Evolutionary conservation across 2,888 invertebrate genomes (phyloP).

Genomic region (Brachypalpus laphriformis): DNA sequence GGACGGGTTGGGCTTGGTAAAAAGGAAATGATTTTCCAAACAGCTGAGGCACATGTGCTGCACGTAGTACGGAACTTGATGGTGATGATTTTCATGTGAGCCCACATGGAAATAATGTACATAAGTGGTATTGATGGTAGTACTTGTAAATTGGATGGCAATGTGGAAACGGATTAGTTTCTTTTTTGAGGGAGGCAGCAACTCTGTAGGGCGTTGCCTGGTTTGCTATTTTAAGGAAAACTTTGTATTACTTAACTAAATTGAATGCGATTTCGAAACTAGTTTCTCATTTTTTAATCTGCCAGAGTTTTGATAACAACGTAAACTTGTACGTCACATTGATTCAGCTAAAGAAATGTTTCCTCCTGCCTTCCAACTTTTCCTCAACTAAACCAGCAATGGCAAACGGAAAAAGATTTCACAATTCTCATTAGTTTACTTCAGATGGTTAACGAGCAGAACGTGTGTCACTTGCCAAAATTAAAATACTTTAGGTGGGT

Average conservation of each 20-base stretch:
- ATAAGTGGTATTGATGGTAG: conserved; percentile 9
- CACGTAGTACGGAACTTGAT: neutral
- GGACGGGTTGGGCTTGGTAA: conserved; percentile 23
- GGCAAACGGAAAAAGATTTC: too few species aligned
- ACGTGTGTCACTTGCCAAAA: too few species aligned
- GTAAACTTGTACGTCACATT: too few species aligned
- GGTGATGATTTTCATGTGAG: conserved; percentile 17
- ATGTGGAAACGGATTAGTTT: neutral
- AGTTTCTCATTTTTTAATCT: too few species aligned
- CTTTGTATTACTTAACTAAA: neutral
- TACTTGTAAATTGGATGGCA: neutral
- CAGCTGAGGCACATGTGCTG: conserved; percentile 78
- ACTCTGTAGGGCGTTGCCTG: neutral
- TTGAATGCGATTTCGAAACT: too few species aligned
- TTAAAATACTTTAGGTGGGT: too few species aligned
- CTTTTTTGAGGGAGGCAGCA: neutral
- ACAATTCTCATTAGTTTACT: too few species aligned
- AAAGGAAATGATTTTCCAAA: conserved; percentile 73
- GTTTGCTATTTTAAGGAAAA: neutral
- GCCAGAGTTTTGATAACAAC: too few species aligned
- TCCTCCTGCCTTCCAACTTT: too few species aligned
- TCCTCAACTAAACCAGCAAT: too few species aligned
- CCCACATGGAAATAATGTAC: conserved; percentile 25
- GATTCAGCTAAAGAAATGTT: too few species aligned
- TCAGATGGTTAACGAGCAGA: too few species aligned